These are phyloP conservation scores for Spea hammondii DNA, from an alignment of 2,797 vertebrate species.

Conservation along the genomic window DNA sequence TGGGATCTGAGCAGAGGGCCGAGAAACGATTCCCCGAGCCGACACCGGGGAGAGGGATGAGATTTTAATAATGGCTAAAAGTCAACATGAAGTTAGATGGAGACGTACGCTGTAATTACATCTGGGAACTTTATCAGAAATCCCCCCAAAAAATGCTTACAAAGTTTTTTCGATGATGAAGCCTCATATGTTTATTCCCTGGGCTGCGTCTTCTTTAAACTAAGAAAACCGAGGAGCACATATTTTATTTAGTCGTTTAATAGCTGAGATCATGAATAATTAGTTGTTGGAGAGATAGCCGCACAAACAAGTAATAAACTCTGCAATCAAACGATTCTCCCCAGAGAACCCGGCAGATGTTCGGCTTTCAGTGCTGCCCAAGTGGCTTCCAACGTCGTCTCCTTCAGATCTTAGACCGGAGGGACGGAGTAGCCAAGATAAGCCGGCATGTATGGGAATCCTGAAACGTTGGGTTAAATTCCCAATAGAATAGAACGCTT, in stretches of 20 bases:
- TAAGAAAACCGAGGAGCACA: not conserved
- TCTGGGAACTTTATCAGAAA: not conserved
- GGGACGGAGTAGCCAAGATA: not conserved
- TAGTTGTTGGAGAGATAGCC: conserved; percentile 11
- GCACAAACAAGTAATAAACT: conserved; percentile 10
- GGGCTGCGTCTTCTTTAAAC: not conserved
- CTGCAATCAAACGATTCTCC: not conserved
- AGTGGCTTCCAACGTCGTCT: conserved; percentile 3
- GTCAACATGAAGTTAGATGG: not conserved
- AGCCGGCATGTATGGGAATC: not conserved
- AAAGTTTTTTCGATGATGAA: not conserved
- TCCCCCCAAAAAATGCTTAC: not conserved
- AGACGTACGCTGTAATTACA: not conserved
- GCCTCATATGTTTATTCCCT: not conserved
- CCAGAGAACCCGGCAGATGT: conserved; percentile 10
- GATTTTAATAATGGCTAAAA: conserved; percentile 1
- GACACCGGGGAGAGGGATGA: not conserved
- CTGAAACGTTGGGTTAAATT: too few relatives aligned
- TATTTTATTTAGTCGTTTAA: not conserved
- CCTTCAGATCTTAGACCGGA: not conserved
- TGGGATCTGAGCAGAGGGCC: not conserved
- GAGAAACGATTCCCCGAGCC: not conserved
- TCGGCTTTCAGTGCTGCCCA: not conserved
- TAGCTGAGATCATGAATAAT: conserved; percentile 13
- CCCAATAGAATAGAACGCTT: too few relatives aligned